Evolutionary conservation across 2,797 vertebrate genomes (phyloP), one percentile per base, ranked within the genome.

Genomic region (Kryptolebias ocellatus): DNA sequence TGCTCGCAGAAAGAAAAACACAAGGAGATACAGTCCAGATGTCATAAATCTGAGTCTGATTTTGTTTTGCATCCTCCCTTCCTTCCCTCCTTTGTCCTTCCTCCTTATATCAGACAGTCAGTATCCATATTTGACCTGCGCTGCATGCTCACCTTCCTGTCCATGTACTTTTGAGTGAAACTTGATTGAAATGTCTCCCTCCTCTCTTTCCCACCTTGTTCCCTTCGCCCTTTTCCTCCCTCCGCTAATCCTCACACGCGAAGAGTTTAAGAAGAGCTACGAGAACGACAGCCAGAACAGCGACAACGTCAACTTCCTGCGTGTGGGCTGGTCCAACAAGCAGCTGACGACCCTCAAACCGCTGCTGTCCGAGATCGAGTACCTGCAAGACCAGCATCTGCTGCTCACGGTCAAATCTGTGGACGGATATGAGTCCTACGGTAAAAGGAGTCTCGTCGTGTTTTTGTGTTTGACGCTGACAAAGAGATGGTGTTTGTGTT

Each of bases 281-380:
- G 97, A 99, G 90, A 98, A 98, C 0, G 97, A 99, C 91, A 95
- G 91, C 65, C 97, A 99, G 91, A 98, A 95, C 93, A 97, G 97
- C 11, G 97, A 99, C 90, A 98, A 98, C 54, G 87, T 98, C 83
- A 99, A 98, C 91, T 98, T 99, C 86, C 93, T 98, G 82, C 97
- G 96, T 2, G 95, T 98, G 68, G 95, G 97, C 70, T 99, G 97
- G 97, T 97, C 97, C 3, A 96, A 95, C 0, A 94, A 96, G 84
- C 97, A 98, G 89, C 93, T 99, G 44, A 98, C 97, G 10, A 97
- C 96, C 11, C 95, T 99, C 60, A 97, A 97, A 78, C 98, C 98
- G 29, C 96, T 99, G 51, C 94, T 99, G 29, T 98, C 97, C 0
- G 97, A 99, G 64, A 97, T 98, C 0, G 97, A 99, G 81, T 99